Evolutionary conservation across 35 echinoderm and acorn worm species (phyloP), one percentile per base, ranked within the genome.

Genomic region (Heliocidaris erythrogramma): DNA sequence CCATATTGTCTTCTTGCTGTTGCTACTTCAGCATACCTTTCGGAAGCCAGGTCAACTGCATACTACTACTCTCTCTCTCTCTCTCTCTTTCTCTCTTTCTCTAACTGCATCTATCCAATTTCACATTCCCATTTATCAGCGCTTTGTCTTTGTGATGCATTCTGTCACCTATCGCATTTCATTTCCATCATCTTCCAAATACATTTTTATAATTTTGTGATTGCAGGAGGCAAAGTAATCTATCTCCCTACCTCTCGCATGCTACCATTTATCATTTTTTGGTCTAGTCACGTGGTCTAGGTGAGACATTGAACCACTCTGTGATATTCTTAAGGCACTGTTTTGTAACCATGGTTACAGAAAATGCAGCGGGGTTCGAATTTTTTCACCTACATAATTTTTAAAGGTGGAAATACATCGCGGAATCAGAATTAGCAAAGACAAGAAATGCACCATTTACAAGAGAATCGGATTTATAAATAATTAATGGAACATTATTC

Each of bases 171-270:
- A 78, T 78, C 65, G 65, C 65, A 78, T 78, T 78, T 78, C 65
- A 78, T 78, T n/a, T 78, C 65, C 65, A 78, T 78, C 65, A 78
- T 78, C 65, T 78, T 78, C 27, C 18, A 78, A 78, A 78, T 78
- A 78, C n/a, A 78, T 78, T 78, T 78, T 24, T 78, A 78, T 78
- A 78, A 78, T 78, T 78, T 78, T 78, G 65, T 78, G 65, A 78
- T 78, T 78, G 65, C 65, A 78, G 21, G 65, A 78, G 65, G 65
- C 65, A 78, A n/a, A 27, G 65, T 78, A 78, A 78, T 78, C 65
- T 78, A 78, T 78, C 65, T 78, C 18, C 65, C 65, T 27, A 78
- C 65, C 65, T 78, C 65, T 78, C 14, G 65, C 7, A 78, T 78
- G 65, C 65, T 27, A n/a, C 65, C 65, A 78, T 78, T 78, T 27